These are phyloP conservation scores for Xerus rutilus DNA, from an alignment of 2,797 vertebrate species.

Conservation along the genomic window DNA sequence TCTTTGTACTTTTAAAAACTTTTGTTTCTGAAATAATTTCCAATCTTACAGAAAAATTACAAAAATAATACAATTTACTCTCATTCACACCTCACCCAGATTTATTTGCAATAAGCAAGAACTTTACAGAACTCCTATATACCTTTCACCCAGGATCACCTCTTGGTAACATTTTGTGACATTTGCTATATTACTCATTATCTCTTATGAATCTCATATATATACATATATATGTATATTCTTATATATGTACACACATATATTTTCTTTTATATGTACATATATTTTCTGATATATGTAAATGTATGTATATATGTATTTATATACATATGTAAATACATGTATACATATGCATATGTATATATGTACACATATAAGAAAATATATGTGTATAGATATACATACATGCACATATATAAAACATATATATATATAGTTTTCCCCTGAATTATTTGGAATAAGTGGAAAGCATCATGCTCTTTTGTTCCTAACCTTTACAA, in stretches of 20 bases:
- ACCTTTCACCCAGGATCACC: background rate
- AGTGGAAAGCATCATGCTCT: background rate
- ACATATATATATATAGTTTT: background rate
- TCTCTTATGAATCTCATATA: background rate
- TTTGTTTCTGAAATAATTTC: background rate
- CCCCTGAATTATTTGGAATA: background rate
- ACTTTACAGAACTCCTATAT: background rate
- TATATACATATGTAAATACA: too few species aligned
- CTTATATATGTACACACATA: too few species aligned
- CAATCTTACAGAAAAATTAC: background rate
- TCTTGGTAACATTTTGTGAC: background rate
- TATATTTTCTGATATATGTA: too few species aligned
- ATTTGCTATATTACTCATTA: background rate
- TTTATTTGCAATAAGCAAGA: background rate
- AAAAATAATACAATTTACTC: background rate
- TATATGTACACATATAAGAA: too few species aligned
- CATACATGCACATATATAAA: too few species aligned
- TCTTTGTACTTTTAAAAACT: background rate
- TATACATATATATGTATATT: too few species aligned
- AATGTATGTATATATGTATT: too few species aligned
- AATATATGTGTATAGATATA: too few species aligned
- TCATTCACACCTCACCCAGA: background rate
- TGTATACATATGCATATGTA: too few species aligned
- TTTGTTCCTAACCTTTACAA: background rate
- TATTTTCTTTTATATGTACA: too few species aligned